Evolutionary conservation across 2,888 invertebrate species (phyloP), one percentile per base, ranked within the genome.

Genomic region (Andricus quercusramuli): DNA sequence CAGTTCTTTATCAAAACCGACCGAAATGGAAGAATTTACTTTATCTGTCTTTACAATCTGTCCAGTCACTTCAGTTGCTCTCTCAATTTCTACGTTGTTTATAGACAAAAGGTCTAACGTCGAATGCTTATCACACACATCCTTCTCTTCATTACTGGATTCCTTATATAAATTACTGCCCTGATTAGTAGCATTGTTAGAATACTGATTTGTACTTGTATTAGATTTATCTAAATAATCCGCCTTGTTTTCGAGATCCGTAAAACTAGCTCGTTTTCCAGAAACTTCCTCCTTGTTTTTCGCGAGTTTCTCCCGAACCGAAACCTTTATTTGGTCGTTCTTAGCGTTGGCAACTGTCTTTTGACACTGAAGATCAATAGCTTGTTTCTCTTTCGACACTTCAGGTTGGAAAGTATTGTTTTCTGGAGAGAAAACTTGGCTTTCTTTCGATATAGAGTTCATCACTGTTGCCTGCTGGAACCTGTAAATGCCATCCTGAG

Each of bases 261-360:
- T 85, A n/a, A 89, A 90, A 79, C 89, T 90, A 41, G 88, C 88
- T n/a, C 89, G 88, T 83, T 89, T 90, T 8, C 88, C 90, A 29
- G 87, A 87, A 2, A 90, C 90, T 78, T 91, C 91, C 11, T 89
- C 89, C 66, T 86, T 89, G 79, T 89, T 90, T 78, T 89, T 89
- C 3, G 89, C 89, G 64, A 91, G 82, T 77, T 91, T 91, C 66
- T 90, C 90, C 6, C 88, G 86, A 65, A 88, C 88, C 6, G 90
- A 89, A 41, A 88, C 87, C 76, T 90, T 90, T 13, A 91, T 92
- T 83, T 92, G 91, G 87, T 92, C 91, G 65, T 91, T 92, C 32
- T 89, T 90, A 25, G 91, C 91, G 78, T 91, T 91, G 3, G 91
- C 89, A 1, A 89, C 89, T 11, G 87, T 89, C 78, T 91, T 91